Conservation (phyloP, 1,140 invertebrate genomes). For the Tribolium madens region DNA sequence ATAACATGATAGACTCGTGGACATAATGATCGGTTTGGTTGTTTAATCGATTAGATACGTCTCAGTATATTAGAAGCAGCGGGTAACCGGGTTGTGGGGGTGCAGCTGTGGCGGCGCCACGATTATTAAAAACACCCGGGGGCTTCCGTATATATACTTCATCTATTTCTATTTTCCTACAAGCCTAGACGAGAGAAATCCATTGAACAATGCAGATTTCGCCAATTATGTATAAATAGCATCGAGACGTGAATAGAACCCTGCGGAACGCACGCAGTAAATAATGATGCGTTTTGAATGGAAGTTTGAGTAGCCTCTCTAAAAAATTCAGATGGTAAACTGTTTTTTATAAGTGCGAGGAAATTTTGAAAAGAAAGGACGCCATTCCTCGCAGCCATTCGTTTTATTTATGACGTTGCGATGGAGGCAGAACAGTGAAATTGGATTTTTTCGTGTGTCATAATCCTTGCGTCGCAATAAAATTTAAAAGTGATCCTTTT, state of each 20-base stretch:
- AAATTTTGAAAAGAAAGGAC: slow-evolving; percentile 23
- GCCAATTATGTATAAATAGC: neutral
- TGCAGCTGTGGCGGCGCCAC: slow-evolving; percentile 41
- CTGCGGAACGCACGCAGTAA: neutral
- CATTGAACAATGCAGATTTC: neutral
- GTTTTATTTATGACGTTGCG: slow-evolving; percentile 18
- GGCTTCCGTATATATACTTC: slow-evolving; percentile 16
- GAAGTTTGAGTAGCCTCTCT: neutral
- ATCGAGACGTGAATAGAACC: neutral
- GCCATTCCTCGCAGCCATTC: slow-evolving; percentile 17
- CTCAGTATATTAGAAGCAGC: slow-evolving; percentile 51
- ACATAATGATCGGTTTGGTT: slow-evolving; percentile 53
- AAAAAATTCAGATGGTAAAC: slow-evolving; percentile 32
- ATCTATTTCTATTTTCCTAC: neutral
- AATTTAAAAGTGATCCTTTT: slow-evolving; percentile 36
- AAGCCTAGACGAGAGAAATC: neutral
- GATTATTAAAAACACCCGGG: slow-evolving; percentile 53
- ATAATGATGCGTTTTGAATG: too few species aligned
- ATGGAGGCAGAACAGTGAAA: slow-evolving; percentile 16
- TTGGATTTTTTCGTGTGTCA: slow-evolving; percentile 27
- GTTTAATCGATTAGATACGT: slow-evolving; percentile 54
- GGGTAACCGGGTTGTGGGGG: slow-evolving; percentile 35
- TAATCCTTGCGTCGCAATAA: slow-evolving; percentile 26
- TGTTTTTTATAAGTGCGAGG: neutral
- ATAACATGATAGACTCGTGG: slow-evolving; percentile 42